phyloP scores from a whole-genome alignment of 2,797 vertebrate species.

The Emys orbicularis region DNA sequence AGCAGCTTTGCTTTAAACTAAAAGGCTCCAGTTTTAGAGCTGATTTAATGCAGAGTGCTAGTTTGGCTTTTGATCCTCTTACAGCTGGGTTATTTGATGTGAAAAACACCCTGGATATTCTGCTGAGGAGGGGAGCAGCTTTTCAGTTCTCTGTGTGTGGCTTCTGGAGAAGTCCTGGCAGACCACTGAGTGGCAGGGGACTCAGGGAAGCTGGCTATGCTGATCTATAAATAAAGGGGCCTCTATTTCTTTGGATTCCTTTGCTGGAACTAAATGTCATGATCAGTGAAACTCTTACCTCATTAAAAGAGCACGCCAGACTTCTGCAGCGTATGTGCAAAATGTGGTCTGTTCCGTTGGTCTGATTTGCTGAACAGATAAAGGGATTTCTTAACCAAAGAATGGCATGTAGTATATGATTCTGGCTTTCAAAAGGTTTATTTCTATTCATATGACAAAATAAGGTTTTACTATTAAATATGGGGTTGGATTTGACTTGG shows the following conservation, averaged over 20 bases:
- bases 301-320: conserved; percentile 59
- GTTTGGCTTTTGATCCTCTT: conserved; percentile 74
- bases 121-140: conserved; percentile 53
- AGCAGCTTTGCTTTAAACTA: conserved; percentile 69
- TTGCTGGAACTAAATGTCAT: conserved; percentile 65
- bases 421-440: conserved; percentile 58
- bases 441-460: conserved; percentile 64
- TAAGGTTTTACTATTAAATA: conserved; percentile 65
- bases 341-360: conserved; percentile 21
- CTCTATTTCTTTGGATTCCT: conserved; percentile 68
- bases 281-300: conserved; percentile 67
- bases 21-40: conserved; percentile 57
- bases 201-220: not conserved
- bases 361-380: conserved; percentile 60
- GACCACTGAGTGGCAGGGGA: rapidly evolving
- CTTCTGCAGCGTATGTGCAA: not conserved
- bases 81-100: conserved; percentile 70
- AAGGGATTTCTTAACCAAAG: conserved; percentile 52
- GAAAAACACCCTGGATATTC: conserved; percentile 54
- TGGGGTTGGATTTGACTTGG: conserved; percentile 60
- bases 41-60: conserved; percentile 61
- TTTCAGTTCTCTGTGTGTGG: conserved; percentile 72
- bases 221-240: conserved; percentile 64
- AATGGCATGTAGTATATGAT: conserved; percentile 33
- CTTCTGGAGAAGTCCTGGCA: conserved; percentile 51